Evolutionary conservation across 2,113 vertebrate species (phyloP), one percentile per base, ranked within the genome.

Genomic region (Cynoglossus semilaevis): DNA sequence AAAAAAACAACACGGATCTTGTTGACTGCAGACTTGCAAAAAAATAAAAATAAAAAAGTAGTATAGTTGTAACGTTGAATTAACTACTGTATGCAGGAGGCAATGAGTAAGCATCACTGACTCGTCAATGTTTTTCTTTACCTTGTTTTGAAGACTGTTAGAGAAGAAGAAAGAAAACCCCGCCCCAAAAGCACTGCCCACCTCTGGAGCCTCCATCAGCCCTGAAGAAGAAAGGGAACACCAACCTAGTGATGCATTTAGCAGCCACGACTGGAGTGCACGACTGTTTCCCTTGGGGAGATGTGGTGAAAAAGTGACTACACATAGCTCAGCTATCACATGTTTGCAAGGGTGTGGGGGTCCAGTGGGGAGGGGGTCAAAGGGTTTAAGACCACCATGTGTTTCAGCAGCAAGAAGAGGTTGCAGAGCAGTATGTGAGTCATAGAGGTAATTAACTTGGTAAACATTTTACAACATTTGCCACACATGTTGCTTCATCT

Each of bases 141-240:
- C 80, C 77, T 82, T 76, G 71, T 55, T 72, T 72, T 78, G 77
- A 78, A 82, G 51, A 67, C 50, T 53, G 63, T 83, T 84, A 79
- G 80, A 85, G 74, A 68, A 77, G 57, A 86, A 77, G 75, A 62
- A 79, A 86, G 53, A 84, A 72, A 77, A 77, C 58, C 74, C 53
- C 54, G 2, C 15, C 51, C 51, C 44, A 38, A 59, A 63, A 76
- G 45, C 72, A 54, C 76, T 43, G 50, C 52, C 79, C 60, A 77
- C 71, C 69, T 66, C 78, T 64, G 70, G 50, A 76, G 57, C 67
- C 67, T 44, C 13, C 29, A 54, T 67, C 61, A 38, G 56, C 67
- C 60, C 45, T 67, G 9, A n/a, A 63, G 37, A 69, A 38, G 37
- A 79, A 59, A 80, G 58, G 53, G 14, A 76, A 72, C 62, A 51